A percentile compares a stretch with the other conserved stretches of the same genome.
Evolutionary conservation across 2,797 vertebrate species (phyloP).

Genomic region (Scleropages formosus): DNA sequence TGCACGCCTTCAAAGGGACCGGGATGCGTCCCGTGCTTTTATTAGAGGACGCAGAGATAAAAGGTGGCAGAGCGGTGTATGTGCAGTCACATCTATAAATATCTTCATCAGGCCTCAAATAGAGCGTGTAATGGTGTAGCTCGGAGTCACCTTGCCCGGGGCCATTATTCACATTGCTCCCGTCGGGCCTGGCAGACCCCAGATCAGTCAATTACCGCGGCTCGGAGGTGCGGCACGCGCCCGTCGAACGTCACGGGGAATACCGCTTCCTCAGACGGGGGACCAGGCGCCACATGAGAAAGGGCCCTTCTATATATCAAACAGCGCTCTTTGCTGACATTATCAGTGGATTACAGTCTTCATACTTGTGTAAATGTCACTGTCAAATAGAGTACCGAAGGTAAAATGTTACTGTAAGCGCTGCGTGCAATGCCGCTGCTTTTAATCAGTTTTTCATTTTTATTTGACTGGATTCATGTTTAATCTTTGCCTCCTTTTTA

Average conservation of each 20-base stretch:
- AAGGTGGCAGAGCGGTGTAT: slow-evolving; percentile 27
- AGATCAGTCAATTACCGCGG: slow-evolving; percentile 47
- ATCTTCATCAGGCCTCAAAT: slow-evolving; percentile 41
- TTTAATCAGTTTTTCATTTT: too few species aligned
- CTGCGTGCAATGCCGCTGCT: too few species aligned
- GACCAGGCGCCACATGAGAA: background rate
- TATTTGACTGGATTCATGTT: too few species aligned
- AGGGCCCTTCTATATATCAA: background rate
- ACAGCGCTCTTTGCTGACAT: background rate
- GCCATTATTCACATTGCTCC: slow-evolving; percentile 45
- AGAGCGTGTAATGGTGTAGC: slow-evolving; percentile 44
- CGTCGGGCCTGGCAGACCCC: slow-evolving; percentile 35
- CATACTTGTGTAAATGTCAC: background rate
- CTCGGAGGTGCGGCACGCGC: slow-evolving; percentile 27
- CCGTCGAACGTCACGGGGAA: slow-evolving; percentile 35
- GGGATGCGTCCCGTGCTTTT: background rate
- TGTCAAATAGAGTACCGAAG: too few species aligned
- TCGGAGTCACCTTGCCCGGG: slow-evolving; percentile 50
- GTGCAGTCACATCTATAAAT: slow-evolving; percentile 50
- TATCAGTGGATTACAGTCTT: background rate
- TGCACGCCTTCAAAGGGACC: background rate
- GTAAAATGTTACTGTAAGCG: too few species aligned
- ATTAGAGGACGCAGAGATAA: background rate
- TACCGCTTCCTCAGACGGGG: slow-evolving; percentile 30
- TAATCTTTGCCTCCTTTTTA: too few species aligned